These are phyloP conservation scores for Vanessa atalanta DNA, from an alignment of 1,140 invertebrate species.

Conservation along the genomic window DNA sequence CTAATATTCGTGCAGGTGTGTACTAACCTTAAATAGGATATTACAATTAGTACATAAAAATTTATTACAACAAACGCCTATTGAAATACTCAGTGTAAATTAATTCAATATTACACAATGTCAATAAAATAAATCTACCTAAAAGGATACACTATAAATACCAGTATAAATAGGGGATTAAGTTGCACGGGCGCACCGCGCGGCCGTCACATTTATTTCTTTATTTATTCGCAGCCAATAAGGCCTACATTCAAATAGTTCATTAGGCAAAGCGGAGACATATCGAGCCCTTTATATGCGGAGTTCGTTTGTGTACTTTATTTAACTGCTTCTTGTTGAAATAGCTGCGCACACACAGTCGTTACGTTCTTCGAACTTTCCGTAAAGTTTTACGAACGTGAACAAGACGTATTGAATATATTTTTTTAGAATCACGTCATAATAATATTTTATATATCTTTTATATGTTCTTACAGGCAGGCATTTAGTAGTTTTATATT, in stretches of 20 bases:
- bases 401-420: too few relatives aligned
- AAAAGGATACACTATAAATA: constrained; percentile 47
- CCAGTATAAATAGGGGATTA: constrained; percentile 65
- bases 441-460: too few relatives aligned
- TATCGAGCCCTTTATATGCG: constrained; percentile 73
- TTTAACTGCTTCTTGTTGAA: constrained; percentile 66
- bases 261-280: constrained; percentile 66
- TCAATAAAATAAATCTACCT: constrained; percentile 44
- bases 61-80: constrained; percentile 17
- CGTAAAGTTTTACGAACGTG: too few relatives aligned
- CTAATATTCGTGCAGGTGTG: background rate
- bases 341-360: constrained; percentile 47
- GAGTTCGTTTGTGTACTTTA: constrained; percentile 61
- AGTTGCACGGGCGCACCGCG: constrained; percentile 60
- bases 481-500: too few relatives aligned
- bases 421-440: too few relatives aligned
- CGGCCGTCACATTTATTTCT: constrained; percentile 64
- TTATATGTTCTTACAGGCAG: too few relatives aligned
- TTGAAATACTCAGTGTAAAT: constrained; percentile 21
- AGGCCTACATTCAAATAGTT: constrained; percentile 79
- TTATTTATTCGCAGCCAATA: constrained; percentile 73
- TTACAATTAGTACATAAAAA: constrained; percentile 13
- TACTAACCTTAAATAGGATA: background rate
- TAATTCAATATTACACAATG: constrained; percentile 29
- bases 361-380: background rate